Percentiles rank a stretch among this genome's conserved stretches.
phyloP scores from a whole-genome alignment of 2,888 invertebrate genomes.

The Eulithis testata region DNA sequence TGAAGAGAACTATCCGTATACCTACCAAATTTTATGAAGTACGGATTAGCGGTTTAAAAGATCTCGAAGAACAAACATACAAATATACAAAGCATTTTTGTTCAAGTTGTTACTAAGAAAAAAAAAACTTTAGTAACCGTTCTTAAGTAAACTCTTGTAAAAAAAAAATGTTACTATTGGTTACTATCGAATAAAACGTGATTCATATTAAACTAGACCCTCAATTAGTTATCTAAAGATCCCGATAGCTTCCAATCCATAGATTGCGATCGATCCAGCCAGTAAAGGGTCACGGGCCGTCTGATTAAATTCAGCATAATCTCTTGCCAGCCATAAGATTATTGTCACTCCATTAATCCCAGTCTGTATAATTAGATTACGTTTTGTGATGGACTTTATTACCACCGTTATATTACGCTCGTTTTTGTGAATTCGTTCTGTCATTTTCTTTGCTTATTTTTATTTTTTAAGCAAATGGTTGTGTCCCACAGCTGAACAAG shows the following conservation, averaged over 20 bases:
- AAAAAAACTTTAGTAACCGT: too few species aligned
- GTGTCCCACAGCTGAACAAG: too few species aligned
- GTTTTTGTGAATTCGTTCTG: background rate
- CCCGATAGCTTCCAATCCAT: slow-evolving; percentile 10
- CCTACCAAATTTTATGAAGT: too few species aligned
- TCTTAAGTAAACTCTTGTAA: background rate
- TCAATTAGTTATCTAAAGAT: slow-evolving; percentile 17
- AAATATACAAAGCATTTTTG: too few species aligned
- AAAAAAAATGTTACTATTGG: too few species aligned
- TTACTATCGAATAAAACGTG: background rate
- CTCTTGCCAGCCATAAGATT: slow-evolving; percentile 74
- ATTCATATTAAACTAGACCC: background rate
- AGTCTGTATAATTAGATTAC: slow-evolving; percentile 74
- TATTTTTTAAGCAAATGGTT: too few species aligned
- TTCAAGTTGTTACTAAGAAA: too few species aligned
- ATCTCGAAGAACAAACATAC: too few species aligned
- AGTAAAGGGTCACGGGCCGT: slow-evolving; percentile 59
- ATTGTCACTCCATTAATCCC: slow-evolving; percentile 82
- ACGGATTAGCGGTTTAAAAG: too few species aligned
- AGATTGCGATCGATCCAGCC: slow-evolving; percentile 36
- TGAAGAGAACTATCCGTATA: too few species aligned
- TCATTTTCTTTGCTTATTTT: too few species aligned
- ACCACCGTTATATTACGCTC: background rate
- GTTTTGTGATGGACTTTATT: slow-evolving; percentile 33
- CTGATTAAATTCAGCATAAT: slow-evolving; percentile 81